A percentile compares a stretch with the other conserved stretches of the same genome.
phyloP scores from a whole-genome alignment of 92 coral and sea anemone species.

The Porites divaricata region DNA sequence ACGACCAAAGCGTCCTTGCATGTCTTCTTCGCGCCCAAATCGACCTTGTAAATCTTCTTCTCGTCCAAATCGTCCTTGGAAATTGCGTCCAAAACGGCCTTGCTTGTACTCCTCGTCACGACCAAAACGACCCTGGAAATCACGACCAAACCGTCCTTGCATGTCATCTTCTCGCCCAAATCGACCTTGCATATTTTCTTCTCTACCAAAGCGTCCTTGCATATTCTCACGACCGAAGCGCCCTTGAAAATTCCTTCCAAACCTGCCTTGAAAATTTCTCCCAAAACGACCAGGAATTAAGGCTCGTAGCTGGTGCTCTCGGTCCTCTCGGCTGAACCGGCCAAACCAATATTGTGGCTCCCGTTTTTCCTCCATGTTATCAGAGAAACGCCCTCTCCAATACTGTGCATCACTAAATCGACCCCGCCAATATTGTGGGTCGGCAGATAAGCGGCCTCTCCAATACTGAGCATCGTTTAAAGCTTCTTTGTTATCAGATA shows the following conservation, averaged over 20 bases:
- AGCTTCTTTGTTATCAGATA: constrained; percentile 9
- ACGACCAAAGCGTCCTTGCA: constrained; percentile 35
- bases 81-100: constrained; percentile 41
- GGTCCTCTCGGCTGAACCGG: constrained; percentile 47
- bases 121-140: constrained; percentile 43
- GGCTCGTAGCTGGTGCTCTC: constrained; percentile 31
- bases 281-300: constrained; percentile 58
- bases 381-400: constrained; percentile 59
- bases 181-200: constrained; percentile 59
- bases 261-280: constrained; percentile 56
- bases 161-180: constrained; percentile 41
- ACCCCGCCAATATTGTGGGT: constrained; percentile 65
- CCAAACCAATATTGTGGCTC: constrained; percentile 49
- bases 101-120: constrained; percentile 19
- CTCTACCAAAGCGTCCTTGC: constrained; percentile 73
- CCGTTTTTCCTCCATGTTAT: constrained; percentile 13
- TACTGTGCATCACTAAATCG: constrained; percentile 60
- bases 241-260: constrained; percentile 54
- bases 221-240: constrained; percentile 55
- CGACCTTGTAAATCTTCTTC: constrained; percentile 31
- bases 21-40: constrained; percentile 22
- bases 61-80: constrained; percentile 65
- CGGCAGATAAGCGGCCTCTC: constrained; percentile 60
- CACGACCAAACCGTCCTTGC: constrained; percentile 45
- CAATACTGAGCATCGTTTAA: constrained; percentile 22